Evolutionary conservation across 2,797 vertebrate species (phyloP).

Genomic region (Coluber constrictor): DNA sequence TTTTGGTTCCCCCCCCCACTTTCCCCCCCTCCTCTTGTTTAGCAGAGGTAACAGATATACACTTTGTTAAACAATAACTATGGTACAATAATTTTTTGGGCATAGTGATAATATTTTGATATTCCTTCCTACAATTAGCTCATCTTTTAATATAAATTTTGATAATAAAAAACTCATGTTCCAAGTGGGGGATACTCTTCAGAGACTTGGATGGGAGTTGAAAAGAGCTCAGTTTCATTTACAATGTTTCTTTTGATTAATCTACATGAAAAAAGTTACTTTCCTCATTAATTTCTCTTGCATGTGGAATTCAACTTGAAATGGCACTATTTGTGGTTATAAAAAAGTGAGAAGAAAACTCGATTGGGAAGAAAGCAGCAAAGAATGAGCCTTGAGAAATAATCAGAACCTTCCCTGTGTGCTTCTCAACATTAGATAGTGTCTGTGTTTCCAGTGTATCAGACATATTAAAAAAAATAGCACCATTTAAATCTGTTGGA

Average conservation of each 20-base stretch:
- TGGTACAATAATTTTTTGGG: slow-evolving; percentile 10
- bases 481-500: slow-evolving; percentile 75
- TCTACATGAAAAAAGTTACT: slow-evolving; percentile 34
- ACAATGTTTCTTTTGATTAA: slow-evolving; percentile 45
- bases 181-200: neutral
- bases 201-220: neutral
- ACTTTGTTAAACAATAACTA: slow-evolving; percentile 10
- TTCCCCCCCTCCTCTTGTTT: neutral
- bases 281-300: slow-evolving; percentile 22
- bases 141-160: slow-evolving; percentile 34
- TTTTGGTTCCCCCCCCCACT: neutral
- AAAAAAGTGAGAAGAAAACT: slow-evolving; percentile 39
- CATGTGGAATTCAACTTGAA: slow-evolving; percentile 44
- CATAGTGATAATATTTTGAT: slow-evolving; percentile 12
- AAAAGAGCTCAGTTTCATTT: slow-evolving; percentile 14
- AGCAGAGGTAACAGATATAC: slow-evolving; percentile 21
- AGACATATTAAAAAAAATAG: slow-evolving; percentile 72
- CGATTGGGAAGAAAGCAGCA: slow-evolving; percentile 40
- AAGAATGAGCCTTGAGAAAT: slow-evolving; percentile 64
- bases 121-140: slow-evolving; percentile 22
- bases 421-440: slow-evolving; percentile 75
- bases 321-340: slow-evolving; percentile 47
- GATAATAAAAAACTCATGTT: neutral
- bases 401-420: slow-evolving; percentile 71
- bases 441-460: slow-evolving; percentile 64